A percentile compares a stretch with the other conserved stretches of the same genome.
phyloP scores from a whole-genome alignment of 2,113 vertebrate species.

The Acrocephalus arundinaceus region DNA sequence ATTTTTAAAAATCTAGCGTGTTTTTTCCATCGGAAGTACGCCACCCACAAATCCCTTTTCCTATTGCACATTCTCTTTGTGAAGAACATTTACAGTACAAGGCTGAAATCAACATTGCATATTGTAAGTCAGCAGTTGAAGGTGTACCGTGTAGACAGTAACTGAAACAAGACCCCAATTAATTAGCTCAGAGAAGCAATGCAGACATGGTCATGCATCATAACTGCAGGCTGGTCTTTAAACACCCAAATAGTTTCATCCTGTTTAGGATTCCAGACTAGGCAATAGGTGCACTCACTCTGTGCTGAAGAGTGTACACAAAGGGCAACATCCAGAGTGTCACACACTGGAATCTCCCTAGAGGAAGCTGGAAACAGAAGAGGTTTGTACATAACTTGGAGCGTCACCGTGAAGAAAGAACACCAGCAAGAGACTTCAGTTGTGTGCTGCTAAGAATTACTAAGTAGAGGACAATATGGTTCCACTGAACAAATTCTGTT shows the following conservation, averaged over 20 bases:
- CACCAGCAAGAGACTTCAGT: conserved; percentile 1
- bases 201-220: not conserved
- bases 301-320: not conserved
- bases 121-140: conserved; percentile 59
- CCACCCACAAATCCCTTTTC: not conserved
- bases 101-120: conserved; percentile 68
- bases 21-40: not conserved
- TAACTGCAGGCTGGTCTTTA: not conserved
- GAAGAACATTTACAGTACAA: conserved; percentile 66
- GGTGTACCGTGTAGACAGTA: conserved; percentile 53
- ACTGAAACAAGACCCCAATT: conserved; percentile 57
- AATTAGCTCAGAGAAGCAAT: not conserved
- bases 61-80: conserved; percentile 65
- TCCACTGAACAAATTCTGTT: not conserved
- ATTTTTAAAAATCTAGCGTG: not conserved
- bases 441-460: conserved; percentile 11
- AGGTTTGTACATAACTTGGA: not conserved
- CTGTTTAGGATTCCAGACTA: conserved; percentile 36
- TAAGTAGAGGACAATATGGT: not conserved
- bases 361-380: not conserved
- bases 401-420: not conserved
- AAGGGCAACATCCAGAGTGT: not conserved
- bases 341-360: conserved; percentile 22
- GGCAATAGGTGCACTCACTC: not conserved
- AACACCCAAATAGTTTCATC: not conserved